Percentiles rank a stretch among this genome's conserved stretches.
These are phyloP conservation scores for Indri indri DNA, from an alignment of 2,113 vertebrate genomes.

Conservation along the genomic window DNA sequence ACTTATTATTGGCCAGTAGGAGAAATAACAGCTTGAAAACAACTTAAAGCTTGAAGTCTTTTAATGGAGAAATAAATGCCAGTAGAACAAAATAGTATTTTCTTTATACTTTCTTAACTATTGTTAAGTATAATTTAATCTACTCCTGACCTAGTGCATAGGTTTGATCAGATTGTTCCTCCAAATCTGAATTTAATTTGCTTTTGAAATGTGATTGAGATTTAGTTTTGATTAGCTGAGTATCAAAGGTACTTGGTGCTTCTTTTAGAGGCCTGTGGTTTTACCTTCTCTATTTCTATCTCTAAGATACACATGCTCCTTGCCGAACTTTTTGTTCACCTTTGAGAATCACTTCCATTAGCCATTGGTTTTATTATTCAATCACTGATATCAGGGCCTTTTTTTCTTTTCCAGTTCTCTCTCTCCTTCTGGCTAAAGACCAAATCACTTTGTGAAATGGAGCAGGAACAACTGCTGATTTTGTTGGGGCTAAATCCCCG, in stretches of 20 bases:
- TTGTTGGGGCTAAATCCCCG: neutral
- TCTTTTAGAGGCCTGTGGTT: neutral
- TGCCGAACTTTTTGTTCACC: neutral
- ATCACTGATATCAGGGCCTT: neutral
- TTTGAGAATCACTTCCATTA: neutral
- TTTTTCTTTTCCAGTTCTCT: neutral
- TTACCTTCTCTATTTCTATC: neutral
- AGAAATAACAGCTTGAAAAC: neutral
- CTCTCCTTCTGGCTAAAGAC: neutral
- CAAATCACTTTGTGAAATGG: neutral
- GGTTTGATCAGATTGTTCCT: neutral
- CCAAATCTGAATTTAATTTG: neutral
- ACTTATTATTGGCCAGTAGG: neutral
- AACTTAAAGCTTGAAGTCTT: neutral
- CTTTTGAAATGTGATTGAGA: neutral
- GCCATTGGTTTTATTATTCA: neutral
- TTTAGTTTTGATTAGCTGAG: neutral
- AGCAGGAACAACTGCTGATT: neutral
- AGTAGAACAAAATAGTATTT: neutral
- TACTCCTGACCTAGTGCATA: neutral
- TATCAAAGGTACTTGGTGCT: neutral
- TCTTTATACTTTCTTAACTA: neutral
- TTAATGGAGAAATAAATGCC: neutral
- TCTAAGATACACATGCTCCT: neutral
- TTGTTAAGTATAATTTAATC: neutral